Base-by-base conservation (phyloP, 2,113 vertebrate species). In the Pteropus alecto region DNA sequence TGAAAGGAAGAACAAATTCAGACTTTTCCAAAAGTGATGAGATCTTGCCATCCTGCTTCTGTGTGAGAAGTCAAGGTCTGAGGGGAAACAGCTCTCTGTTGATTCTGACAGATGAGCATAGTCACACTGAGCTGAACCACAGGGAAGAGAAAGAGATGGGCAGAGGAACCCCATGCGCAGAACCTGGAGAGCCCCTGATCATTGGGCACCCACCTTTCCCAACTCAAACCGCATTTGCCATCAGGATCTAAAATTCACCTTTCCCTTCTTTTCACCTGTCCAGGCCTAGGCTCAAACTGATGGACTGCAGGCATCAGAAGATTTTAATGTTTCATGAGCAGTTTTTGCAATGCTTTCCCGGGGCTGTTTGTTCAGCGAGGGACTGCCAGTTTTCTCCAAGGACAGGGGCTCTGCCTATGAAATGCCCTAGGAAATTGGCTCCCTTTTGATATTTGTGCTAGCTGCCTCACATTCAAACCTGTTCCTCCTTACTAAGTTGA, bases 401-500 rank as follows among this genome's bases (percentile, higher is more conserved):
- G 33, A 19, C 71, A 10, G 46, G 24, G 24, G 33, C 28, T 94
- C 3, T 18, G 48, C 61, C 71, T 30, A 68, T 67, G 61, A 79
- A 48, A n/a, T 0, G 15, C 60, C 38, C 63, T 1, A 15, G 11
- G 76, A 86, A 54, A 13, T 56, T 12, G 58, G 60, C 41, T 74
- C 48, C 46, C 58, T 86, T 26, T 56, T 73, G 56, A 60, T 74
- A 22, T 74, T 96, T 46, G 51, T 12, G 22, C 5, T 15, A 63
- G 28, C 14, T 28, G 1, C 81, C 41, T 91, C 48, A n/a, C 19
- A 41, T 91, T 46, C 26, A 90, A 43, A 90, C 38, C 51, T 35
- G 5, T 74, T 83, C 43, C 73, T 95, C 33, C 67, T 97, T 58
- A 48, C 48, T 10, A 48, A 85, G 76, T 91, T 89, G 94, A 70